Conservation (phyloP, 2,888 invertebrate genomes). For the Deroplatys truncata region DNA sequence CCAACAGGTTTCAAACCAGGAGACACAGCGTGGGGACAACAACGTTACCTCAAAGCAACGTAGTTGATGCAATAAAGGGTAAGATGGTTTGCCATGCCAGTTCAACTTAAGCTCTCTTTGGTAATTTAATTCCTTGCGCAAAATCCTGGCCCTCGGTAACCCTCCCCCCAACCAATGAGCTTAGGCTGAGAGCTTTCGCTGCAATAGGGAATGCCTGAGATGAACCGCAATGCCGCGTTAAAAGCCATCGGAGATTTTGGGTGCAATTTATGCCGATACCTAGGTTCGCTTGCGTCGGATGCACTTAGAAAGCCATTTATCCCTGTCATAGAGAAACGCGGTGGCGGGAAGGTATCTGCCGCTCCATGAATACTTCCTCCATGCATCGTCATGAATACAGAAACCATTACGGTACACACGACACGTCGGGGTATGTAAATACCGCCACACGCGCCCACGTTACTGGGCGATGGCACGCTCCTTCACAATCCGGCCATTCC, state of each 20-base stretch:
- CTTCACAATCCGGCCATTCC: neutral
- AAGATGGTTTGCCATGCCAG: no score
- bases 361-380: constrained; percentile 12
- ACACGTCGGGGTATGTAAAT: constrained; percentile 17
- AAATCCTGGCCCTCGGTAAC: no score
- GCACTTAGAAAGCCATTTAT: constrained; percentile 27
- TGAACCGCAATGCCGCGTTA: neutral
- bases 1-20: no score
- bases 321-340: constrained; percentile 9
- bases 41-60: no score
- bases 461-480: neutral
- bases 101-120: no score
- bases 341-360: neutral
- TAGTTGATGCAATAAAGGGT: no score
- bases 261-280: neutral
- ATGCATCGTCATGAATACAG: constrained; percentile 12
- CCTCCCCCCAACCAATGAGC: no score
- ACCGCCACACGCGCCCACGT: neutral
- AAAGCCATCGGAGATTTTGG: neutral
- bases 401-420: neutral
- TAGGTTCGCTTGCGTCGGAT: neutral
- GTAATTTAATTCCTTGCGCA: no score
- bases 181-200: neutral
- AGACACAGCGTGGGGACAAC: no score
- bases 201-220: neutral